Percentiles rank a stretch among this genome's conserved stretches.
Conservation (phyloP, 2,113 vertebrate genomes). For the Paralichthys olivaceus region DNA sequence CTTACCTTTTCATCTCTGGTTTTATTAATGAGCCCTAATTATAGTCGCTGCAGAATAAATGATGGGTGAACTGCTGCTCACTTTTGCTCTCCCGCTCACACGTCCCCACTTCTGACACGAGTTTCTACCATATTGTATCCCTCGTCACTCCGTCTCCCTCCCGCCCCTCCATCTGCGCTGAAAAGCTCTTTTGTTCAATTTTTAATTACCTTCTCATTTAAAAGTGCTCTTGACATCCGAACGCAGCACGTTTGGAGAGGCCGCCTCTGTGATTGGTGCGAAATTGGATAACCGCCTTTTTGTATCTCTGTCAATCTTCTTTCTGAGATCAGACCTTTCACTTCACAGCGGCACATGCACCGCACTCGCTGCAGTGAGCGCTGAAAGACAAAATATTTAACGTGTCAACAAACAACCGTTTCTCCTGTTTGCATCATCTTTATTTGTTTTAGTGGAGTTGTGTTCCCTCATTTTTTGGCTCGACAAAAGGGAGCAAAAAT, state of each 20-base stretch:
- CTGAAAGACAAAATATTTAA: slow-evolving; percentile 48
- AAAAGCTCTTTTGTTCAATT: slow-evolving; percentile 78
- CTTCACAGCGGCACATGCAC: slow-evolving; percentile 14
- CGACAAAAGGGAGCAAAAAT: slow-evolving; percentile 34
- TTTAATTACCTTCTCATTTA: slow-evolving; percentile 78
- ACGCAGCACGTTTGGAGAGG: slow-evolving; percentile 56
- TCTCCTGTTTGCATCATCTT: slow-evolving; percentile 58
- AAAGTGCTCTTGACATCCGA: slow-evolving; percentile 76
- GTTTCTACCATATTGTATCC: slow-evolving; percentile 43
- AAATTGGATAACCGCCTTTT: slow-evolving; percentile 71
- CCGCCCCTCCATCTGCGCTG: slow-evolving; percentile 59
- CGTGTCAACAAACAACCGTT: slow-evolving; percentile 40
- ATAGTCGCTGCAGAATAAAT: slow-evolving; percentile 49
- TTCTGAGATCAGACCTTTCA: slow-evolving; percentile 44
- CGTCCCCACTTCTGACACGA: slow-evolving; percentile 53
- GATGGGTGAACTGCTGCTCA: slow-evolving; percentile 61
- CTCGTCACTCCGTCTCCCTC: slow-evolving; percentile 33
- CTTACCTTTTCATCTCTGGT: slow-evolving; percentile 54
- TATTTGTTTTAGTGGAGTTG: slow-evolving; percentile 38
- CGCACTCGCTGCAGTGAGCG: slow-evolving; percentile 3
- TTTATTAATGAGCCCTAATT: slow-evolving; percentile 71
- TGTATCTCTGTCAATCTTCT: slow-evolving; percentile 59
- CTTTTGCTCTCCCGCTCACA: slow-evolving; percentile 39
- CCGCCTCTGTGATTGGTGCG: slow-evolving; percentile 63
- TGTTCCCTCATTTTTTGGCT: slow-evolving; percentile 27